Evolutionary conservation across 1,140 invertebrate genomes (phyloP), one percentile per base, ranked within the genome.

Genomic region (Sarcophaga peregrina): DNA sequence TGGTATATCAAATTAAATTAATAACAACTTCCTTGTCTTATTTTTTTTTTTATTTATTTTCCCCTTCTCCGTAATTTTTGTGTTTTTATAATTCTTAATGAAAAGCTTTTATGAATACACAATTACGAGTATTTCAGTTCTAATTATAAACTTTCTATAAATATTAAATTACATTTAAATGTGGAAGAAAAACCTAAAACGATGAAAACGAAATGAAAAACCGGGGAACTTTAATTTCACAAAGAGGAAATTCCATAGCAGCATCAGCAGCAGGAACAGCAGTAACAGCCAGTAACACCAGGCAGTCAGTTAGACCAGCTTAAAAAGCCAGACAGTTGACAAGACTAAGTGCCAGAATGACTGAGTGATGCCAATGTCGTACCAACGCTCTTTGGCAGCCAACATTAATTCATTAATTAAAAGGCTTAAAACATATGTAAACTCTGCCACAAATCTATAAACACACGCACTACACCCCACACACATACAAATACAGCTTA

Each of bases 321-420:
- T 58, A 58, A 11, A 58, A 58, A 58, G 11, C 5, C 52, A 58
- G 52, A 13, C 58, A 37, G 25, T 37, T 37, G 25, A 37, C 25
- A 37, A 37, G 25, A 37, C 25, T 37, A 37, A 37, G 25, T 37
- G 25, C 25, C 25, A 37, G 25, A 37, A 17, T 54, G 9, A 54
- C 15, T 54, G 52, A n/a, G 4, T 15, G 8, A n/a, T 48, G 74
- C 37, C 78, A 58, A 58, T 37, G 58, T 3, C 50, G 46, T 37
- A 58, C 20, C 78, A 47, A 8, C 15, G 45, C 46, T 46, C 11
- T 76, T 47, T 76, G 48, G 58, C 50, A 25, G 58, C 78, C 47
- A 81, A 81, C 78, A 81, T 81, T 54, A 81, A 81, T 62, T 58
- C 78, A 81, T 62, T 58, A 62, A 81, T 62, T 62, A 62, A 81